A percentile compares a stretch with the other conserved stretches of the same genome.
phyloP scores from a whole-genome alignment of 2,888 invertebrate genomes.

The Leptopilina myrica region DNA sequence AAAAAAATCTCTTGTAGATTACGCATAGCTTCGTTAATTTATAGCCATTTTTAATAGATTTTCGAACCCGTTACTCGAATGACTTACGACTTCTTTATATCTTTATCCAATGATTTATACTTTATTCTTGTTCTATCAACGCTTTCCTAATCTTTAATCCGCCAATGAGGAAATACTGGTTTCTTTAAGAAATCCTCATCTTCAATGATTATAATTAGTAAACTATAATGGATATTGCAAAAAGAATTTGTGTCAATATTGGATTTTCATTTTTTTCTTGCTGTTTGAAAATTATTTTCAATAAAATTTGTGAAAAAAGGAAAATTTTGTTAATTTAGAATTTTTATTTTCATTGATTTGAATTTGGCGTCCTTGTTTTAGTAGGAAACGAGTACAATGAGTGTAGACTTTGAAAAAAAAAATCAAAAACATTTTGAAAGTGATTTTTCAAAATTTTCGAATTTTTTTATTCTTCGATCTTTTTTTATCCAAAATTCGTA shows the following conservation, averaged over 20 bases:
- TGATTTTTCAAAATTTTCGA: background rate
- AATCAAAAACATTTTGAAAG: background rate
- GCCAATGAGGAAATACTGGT: slow-evolving; percentile 38
- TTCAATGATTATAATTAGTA: background rate
- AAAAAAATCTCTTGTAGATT: slow-evolving; percentile 24
- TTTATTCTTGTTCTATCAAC: slow-evolving; percentile 36
- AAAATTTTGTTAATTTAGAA: no score
- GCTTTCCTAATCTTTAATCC: slow-evolving; percentile 29
- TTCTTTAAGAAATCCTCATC: slow-evolving; percentile 20
- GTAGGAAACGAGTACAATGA: slow-evolving; percentile 18
- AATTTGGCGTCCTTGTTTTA: background rate
- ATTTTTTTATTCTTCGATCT: no score
- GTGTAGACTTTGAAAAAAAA: background rate
- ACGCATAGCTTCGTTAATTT: slow-evolving; percentile 24
- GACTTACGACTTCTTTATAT: slow-evolving; percentile 38
- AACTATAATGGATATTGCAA: slow-evolving; percentile 28
- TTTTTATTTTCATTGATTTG: background rate
- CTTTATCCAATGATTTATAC: slow-evolving; percentile 31
- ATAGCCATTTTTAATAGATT: slow-evolving; percentile 37
- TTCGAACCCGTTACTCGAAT: slow-evolving; percentile 34
- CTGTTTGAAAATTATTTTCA: no score
- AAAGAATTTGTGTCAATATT: slow-evolving; percentile 9
- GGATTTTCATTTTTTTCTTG: background rate
- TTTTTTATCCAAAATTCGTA: no score
- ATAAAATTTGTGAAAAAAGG: no score